phyloP scores from a whole-genome alignment of 2,797 vertebrate species.

The Denticeps clupeoides region DNA sequence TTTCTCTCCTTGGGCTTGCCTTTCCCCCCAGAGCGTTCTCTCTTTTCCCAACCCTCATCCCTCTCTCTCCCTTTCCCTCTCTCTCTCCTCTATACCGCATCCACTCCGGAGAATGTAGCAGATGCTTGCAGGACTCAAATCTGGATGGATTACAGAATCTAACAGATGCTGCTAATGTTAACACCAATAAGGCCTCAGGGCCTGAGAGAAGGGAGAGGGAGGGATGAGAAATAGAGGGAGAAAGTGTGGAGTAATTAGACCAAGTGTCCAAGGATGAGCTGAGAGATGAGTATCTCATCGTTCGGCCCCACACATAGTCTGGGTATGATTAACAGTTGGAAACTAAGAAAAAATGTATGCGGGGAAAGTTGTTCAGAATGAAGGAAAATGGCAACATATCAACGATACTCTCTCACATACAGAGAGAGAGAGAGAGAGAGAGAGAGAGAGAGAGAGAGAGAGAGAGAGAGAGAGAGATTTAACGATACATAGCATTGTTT shows the following conservation, averaged over 20 bases:
- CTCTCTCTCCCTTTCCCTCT: background rate
- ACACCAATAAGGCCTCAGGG: no score
- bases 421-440: background rate
- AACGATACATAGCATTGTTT: no score
- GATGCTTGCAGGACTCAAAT: constrained; percentile 47
- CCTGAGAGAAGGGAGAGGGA: background rate
- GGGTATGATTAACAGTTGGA: no score
- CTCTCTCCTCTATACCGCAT: constrained; percentile 2
- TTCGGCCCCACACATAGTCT: no score
- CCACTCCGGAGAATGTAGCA: constrained; percentile 28
- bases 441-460: background rate
- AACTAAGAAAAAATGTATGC: no score
- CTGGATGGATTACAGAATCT: constrained; percentile 53
- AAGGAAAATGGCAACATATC: no score
- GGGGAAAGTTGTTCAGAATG: no score
- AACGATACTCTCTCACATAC: no score
- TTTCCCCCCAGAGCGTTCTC: background rate
- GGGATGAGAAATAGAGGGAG: background rate
- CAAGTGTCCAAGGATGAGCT: background rate
- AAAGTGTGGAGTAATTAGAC: background rate
- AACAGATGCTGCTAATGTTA: constrained; percentile 52
- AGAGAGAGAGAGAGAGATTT: no score
- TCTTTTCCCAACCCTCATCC: background rate
- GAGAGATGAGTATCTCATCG: no score
- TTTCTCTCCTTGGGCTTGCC: no score